Base-by-base conservation (phyloP, 2,797 vertebrate species). In the Loriculus beryllinus region DNA sequence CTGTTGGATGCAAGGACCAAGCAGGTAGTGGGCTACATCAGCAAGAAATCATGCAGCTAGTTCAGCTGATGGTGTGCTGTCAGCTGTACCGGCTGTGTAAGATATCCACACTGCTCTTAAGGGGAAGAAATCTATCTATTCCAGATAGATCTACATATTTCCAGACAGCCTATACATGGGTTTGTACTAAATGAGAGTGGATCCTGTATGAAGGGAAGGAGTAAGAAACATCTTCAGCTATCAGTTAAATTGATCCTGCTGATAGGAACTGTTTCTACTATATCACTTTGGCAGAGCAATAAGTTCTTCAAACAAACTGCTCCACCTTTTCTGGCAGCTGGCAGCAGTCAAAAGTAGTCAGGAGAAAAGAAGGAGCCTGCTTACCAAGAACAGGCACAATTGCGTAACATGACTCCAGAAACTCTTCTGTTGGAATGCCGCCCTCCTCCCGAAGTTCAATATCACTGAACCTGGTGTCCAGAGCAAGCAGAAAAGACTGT, bases 381-480 rank as follows among this genome's bases (percentile, higher is more conserved):
- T 98, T 99, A 99, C 99, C 99, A 98, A 99, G 98, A 95, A 99
- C 98, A 29, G 99, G 99, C 93, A 99, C 99, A 97, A 99, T 99
- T 97, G 99, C 99, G 94, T 99, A 99, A 98, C 99, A 99, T 12
- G 99, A 99, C 62, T 99, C 98, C 98, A 99, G 98, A 98, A 99
- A 99, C 82, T 98, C 98, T 97, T 98, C 98, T 90, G 99, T 99
- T 83, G 99, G 99, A 97, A 99, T 99, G 97, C 99, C 99, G 94
- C 97, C 98, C 97, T 99, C 98, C 94, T 99, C 99, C 85, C 98
- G 98, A 98, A 99, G 98, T 93, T 98, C 98, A 97, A 99, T 98
- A 98, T 99, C 99, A 98, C 98, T 99, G 98, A 99, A 99, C 98
- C 99, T 99, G 98, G 95, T 97, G 71, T 57, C 49, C 87, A 91